Evolutionary conservation across 2,797 vertebrate genomes (phyloP).

Genomic region (Meda fulgida): DNA sequence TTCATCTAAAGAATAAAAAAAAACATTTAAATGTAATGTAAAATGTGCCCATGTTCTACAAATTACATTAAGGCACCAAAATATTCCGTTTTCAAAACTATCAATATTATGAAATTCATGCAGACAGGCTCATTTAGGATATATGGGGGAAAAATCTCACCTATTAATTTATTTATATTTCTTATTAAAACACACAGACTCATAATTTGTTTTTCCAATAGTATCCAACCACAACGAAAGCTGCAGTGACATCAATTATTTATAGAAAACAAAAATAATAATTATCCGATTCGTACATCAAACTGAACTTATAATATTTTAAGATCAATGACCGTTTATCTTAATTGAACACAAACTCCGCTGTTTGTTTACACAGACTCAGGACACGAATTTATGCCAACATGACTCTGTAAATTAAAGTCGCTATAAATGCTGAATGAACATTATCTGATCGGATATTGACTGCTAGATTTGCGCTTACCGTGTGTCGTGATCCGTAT

Average conservation of each 20-base stretch:
- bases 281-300: neutral
- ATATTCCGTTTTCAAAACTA: neutral
- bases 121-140: neutral
- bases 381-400: too few species aligned
- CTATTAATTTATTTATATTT: neutral
- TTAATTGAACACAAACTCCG: too few species aligned
- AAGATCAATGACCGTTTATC: neutral
- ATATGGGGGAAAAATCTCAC: accelerated
- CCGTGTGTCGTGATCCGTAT: conserved; percentile 15
- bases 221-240: neutral
- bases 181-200: neutral
- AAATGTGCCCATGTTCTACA: neutral
- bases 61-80: neutral
- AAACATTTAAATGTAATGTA: neutral
- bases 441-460: neutral
- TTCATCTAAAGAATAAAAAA: neutral
- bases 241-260: neutral
- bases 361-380: neutral
- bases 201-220: neutral
- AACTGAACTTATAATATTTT: neutral
- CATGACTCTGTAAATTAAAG: neutral
- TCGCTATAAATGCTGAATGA: neutral
- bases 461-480: neutral
- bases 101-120: neutral
- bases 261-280: neutral